Evolutionary conservation across 2,888 invertebrate genomes (phyloP).

Genomic region (Callimorpha dominula): DNA sequence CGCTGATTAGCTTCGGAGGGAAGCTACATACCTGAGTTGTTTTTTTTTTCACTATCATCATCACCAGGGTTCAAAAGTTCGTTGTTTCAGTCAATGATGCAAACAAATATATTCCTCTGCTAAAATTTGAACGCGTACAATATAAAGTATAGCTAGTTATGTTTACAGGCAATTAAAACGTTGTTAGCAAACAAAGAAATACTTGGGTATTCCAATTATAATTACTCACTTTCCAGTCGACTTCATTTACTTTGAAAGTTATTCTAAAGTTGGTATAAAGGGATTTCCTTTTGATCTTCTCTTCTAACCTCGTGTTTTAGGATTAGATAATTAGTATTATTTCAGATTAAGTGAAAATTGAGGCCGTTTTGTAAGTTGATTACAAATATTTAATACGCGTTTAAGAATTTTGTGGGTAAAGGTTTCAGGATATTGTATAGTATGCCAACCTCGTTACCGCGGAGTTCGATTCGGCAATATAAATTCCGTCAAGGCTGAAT

Average conservation of each 20-base stretch:
- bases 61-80: background rate
- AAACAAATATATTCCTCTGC: background rate
- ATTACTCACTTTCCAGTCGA: constrained; percentile 57
- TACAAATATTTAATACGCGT: constrained; percentile 50
- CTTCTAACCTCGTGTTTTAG: constrained; percentile 59
- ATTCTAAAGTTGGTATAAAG: constrained; percentile 58
- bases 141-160: background rate
- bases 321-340: constrained; percentile 66
- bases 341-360: constrained; percentile 58
- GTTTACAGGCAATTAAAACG: constrained; percentile 26
- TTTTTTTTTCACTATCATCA: too few species aligned
- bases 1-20: too few species aligned
- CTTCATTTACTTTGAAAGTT: constrained; percentile 64
- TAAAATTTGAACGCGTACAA: background rate
- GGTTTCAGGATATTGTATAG: background rate
- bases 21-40: too few species aligned
- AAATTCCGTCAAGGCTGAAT: too few species aligned
- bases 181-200: constrained; percentile 31
- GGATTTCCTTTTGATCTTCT: constrained; percentile 61
- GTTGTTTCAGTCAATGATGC: background rate
- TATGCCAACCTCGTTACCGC: background rate
- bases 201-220: constrained; percentile 48
- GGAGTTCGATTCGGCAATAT: too few species aligned
- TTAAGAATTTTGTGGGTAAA: constrained; percentile 22
- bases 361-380: constrained; percentile 51